Evolutionary conservation across 2,113 vertebrate genomes (phyloP).

Genomic region (Oriolus oriolus): DNA sequence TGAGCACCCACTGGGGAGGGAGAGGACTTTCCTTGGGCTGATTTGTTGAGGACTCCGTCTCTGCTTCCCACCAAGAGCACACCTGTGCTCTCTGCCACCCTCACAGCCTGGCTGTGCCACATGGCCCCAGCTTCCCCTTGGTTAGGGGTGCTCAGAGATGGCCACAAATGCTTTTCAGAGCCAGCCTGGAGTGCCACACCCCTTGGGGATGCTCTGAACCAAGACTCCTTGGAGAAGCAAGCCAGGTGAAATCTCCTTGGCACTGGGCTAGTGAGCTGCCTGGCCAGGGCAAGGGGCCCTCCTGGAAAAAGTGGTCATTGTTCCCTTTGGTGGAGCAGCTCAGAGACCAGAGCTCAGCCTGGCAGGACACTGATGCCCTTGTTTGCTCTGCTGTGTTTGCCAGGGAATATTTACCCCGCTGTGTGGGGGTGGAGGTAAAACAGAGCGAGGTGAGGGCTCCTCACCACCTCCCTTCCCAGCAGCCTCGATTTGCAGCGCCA

Average conservation of each 20-base stretch:
- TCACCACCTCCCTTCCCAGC: neutral
- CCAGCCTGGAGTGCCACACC: neutral
- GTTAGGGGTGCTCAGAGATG: neutral
- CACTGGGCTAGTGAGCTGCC: neutral
- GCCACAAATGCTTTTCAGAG: neutral
- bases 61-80: neutral
- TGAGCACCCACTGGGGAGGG: neutral
- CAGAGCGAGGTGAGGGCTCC: neutral
- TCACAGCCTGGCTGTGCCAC: neutral
- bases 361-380: neutral
- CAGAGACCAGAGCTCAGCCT: neutral
- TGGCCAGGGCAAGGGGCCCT: neutral
- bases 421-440: neutral
- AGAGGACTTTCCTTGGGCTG: neutral
- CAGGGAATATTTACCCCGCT: neutral
- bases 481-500: neutral
- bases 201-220: neutral
- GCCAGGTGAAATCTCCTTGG: neutral
- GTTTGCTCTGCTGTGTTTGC: conserved; percentile 24
- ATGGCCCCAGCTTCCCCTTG: rapidly evolving
- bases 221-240: neutral
- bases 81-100: neutral
- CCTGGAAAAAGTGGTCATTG: neutral
- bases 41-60: neutral
- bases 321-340: neutral